Percentiles rank a stretch among this genome's conserved stretches.
phyloP scores from a whole-genome alignment of 2,888 invertebrate species.

The Polyommatus iphigenia region DNA sequence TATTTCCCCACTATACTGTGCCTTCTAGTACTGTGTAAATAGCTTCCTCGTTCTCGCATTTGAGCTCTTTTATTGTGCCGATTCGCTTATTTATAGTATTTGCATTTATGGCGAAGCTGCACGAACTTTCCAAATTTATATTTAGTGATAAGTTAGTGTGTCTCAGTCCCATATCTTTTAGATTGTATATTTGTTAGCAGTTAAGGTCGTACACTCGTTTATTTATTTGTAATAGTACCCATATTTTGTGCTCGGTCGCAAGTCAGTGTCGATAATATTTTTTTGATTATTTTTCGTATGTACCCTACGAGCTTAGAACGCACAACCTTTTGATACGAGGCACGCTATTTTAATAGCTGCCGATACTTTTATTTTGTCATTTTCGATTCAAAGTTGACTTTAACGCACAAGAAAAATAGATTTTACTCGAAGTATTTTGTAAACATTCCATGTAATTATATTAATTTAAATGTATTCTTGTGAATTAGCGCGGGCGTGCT shows the following conservation, averaged over 20 bases:
- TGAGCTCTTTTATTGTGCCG: slow-evolving; percentile 30
- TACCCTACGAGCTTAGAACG: slow-evolving; percentile 28
- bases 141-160: slow-evolving; percentile 47
- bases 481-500: neutral
- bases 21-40: slow-evolving; percentile 75
- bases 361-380: neutral
- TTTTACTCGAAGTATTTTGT: slow-evolving; percentile 7
- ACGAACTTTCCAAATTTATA: slow-evolving; percentile 41
- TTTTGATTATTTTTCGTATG: neutral
- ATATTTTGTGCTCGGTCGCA: slow-evolving; percentile 25
- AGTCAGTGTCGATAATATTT: neutral
- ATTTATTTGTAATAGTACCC: neutral
- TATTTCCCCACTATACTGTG: slow-evolving; percentile 67
- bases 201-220: slow-evolving; percentile 42
- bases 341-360: neutral
- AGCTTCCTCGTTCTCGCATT: slow-evolving; percentile 47
- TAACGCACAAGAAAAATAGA: neutral
- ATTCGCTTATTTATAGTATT: slow-evolving; percentile 30
- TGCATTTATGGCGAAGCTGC: slow-evolving; percentile 38
- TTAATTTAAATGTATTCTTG: slow-evolving; percentile 31
- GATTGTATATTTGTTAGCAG: slow-evolving; percentile 50
- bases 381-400: neutral
- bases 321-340: neutral
- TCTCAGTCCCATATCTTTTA: slow-evolving; percentile 55
- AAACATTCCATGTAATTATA: slow-evolving; percentile 31